Percentiles rank a stretch among this genome's conserved stretches.
Conservation (phyloP, 2,797 vertebrate species). For the Macrochelys suwanniensis region DNA sequence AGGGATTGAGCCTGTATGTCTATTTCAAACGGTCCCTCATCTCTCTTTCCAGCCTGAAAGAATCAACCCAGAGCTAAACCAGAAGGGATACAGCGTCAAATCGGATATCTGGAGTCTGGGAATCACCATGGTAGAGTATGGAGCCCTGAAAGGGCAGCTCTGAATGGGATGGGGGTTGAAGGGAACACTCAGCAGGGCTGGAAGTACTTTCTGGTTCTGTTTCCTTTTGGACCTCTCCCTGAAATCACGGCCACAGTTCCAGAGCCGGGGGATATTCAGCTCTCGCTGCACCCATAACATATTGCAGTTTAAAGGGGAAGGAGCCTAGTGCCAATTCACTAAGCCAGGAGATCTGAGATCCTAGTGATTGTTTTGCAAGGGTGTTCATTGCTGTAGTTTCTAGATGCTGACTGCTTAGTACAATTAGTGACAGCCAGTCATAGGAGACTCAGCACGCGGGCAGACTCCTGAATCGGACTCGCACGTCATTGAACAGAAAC, state of each 20-base stretch:
- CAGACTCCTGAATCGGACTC: not conserved
- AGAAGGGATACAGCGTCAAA: slow-evolving; percentile 98
- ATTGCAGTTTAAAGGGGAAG: accelerated
- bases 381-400: no score
- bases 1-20: accelerated
- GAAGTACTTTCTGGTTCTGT: accelerated
- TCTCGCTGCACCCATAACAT: accelerated
- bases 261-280: not conserved
- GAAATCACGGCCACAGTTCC: not conserved
- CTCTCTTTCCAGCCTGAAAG: slow-evolving; percentile 90
- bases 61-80: slow-evolving; percentile 97
- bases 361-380: not conserved
- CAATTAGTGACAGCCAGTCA: no score
- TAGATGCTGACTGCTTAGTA: no score
- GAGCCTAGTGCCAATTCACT: not conserved
- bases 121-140: slow-evolving; percentile 92
- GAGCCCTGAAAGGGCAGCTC: not conserved
- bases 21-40: not conserved
- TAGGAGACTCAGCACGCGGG: no score
- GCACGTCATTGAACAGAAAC: not conserved
- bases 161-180: not conserved
- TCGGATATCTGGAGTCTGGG: slow-evolving; percentile 99
- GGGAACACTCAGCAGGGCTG: not conserved
- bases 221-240: accelerated
- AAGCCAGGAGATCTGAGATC: not conserved